A percentile compares a stretch with the other conserved stretches of the same genome.
Conservation (phyloP, 1,140 invertebrate species). For the Penaeus chinensis region DNA sequence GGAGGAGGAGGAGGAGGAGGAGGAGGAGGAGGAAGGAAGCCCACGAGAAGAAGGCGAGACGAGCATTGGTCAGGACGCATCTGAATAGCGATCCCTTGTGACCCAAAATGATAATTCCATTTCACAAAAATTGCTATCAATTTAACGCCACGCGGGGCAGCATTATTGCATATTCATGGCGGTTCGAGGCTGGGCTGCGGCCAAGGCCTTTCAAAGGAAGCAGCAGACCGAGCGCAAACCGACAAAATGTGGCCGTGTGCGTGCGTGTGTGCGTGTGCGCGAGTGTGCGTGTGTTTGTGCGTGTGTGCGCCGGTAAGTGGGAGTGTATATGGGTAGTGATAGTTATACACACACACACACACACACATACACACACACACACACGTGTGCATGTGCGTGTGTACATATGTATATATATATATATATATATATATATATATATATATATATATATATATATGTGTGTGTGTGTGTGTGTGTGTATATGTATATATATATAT, state of each 20-base stretch:
- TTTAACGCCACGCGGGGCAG: conserved; percentile 26
- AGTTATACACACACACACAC: too few species aligned
- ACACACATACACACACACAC: too few species aligned
- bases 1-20: too few species aligned
- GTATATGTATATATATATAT: too few species aligned
- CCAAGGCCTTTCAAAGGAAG: conserved; percentile 17
- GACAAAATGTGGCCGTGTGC: conserved; percentile 13
- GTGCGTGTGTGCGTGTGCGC: not conserved
- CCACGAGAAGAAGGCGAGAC: too few species aligned
- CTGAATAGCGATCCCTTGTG: conserved; percentile 37
- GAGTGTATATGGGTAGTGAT: not conserved
- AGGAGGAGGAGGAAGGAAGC: too few species aligned
- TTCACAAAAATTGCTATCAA: conserved; percentile 37
- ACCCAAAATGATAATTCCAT: conserved; percentile 39
- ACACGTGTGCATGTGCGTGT: too few species aligned
- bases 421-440: too few species aligned
- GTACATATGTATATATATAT: too few species aligned
- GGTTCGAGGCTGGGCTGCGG: not conserved
- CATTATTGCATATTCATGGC: conserved; percentile 38
- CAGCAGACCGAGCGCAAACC: not conserved
- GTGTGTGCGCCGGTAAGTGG: not conserved
- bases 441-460: too few species aligned
- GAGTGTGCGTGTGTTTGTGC: not conserved
- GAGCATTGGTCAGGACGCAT: conserved; percentile 23
- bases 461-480: too few species aligned